phyloP scores from a whole-genome alignment of 2,797 vertebrate species.

The Cynopterus sphinx region DNA sequence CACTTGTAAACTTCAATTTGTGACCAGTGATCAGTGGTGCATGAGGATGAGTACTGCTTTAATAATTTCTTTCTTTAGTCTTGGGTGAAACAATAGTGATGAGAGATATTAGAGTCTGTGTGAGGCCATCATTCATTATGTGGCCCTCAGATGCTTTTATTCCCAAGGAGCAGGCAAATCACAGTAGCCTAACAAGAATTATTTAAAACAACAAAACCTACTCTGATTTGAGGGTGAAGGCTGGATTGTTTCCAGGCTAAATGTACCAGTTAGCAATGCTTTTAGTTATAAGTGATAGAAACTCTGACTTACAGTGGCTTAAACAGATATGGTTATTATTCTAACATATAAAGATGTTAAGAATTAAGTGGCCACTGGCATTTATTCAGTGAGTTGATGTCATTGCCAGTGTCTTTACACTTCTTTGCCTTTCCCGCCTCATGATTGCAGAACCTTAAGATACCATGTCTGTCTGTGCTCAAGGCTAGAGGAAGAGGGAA shows the following conservation, averaged over 20 bases:
- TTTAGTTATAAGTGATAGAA: conserved; percentile 30
- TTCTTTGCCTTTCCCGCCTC: not conserved
- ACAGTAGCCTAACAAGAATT: not conserved
- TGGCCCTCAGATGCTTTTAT: not conserved
- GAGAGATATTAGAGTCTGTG: not conserved
- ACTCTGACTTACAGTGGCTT: not conserved
- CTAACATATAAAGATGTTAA: not conserved
- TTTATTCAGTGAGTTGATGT: not conserved
- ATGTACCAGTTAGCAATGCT: not conserved
- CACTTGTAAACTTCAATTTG: conserved; percentile 27
- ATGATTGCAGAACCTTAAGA: conserved; percentile 1
- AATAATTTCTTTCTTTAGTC: conserved; percentile 41
- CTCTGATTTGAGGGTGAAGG: not conserved
- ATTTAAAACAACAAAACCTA: conserved; percentile 30
- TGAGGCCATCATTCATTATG: not conserved
- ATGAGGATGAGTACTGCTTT: not conserved
- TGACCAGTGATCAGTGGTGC: not conserved
- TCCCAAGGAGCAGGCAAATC: not conserved
- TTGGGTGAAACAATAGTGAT: not conserved
- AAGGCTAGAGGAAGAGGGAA: conserved; percentile 1
- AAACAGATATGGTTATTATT: not conserved
- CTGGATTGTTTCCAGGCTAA: not conserved
- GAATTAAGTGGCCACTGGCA: not conserved
- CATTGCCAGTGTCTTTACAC: not conserved
- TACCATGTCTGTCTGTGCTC: not conserved